Base-by-base conservation (phyloP, 2,888 invertebrate genomes). In the Parochlus steinenii region DNA sequence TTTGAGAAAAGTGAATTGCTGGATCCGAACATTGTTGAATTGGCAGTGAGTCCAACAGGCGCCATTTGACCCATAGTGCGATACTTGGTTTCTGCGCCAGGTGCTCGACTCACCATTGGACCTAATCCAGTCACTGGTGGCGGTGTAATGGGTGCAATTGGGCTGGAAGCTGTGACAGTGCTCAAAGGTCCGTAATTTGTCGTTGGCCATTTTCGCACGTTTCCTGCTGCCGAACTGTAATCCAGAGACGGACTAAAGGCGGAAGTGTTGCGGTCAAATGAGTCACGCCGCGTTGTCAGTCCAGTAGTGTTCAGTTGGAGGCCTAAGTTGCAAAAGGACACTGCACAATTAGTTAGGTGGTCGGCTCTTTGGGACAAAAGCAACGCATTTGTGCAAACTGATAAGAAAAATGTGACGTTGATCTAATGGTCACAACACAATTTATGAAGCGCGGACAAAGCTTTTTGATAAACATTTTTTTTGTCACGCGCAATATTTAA, bases 51-150 rank as follows among this genome's bases (percentile, higher is more conserved):
- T 37, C 48, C 54, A 8, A 52, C 51, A 5, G 44, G 41, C 33
- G 52, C 47, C 39, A 51, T 40, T 17, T 52, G 51, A 14, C 52
- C 79, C 54, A 61, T 70, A 72, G 60, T 81, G 45, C 81, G 65
- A 52, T 71, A 81, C 54, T 82, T 82, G 24, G 79, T 81, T 64
- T 92, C 92, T 2, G 92, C 89, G 44, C 90, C 90, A 24, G 92
- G 92, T 41, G 92, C 92, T 39, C 68, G 55, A 40, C 66, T 66
- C 45, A 80, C 74, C 41, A 77, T 57, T 31, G 73, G 67, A 10
- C 71, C 64, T 28, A 78, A 58, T 44, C 71, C 71, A 39, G 71
- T 57, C 42, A 71, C 67, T 27, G 74, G 72, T 17, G 81, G 78
- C 36, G 83, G 82, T 36, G 81, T 78, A 20, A 60, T 42, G 8